Conservation (phyloP, 2,113 vertebrate species). For the Pelecanus crispus region DNA sequence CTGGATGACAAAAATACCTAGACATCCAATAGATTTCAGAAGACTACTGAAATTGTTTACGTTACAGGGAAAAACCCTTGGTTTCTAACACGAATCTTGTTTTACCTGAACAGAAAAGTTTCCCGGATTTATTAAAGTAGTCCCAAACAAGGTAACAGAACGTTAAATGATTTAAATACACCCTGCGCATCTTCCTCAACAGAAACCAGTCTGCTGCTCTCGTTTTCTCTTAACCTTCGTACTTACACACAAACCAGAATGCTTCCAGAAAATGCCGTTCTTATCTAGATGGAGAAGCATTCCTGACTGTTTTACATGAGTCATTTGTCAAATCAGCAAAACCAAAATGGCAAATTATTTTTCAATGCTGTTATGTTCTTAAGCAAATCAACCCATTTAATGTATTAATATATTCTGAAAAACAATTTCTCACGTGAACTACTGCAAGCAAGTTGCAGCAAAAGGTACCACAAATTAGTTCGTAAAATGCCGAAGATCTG, state of each 20-base stretch:
- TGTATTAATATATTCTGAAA: not conserved
- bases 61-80: not conserved
- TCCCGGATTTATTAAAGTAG: not conserved
- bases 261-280: not conserved
- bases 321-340: not conserved
- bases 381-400: not conserved
- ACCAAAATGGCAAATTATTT: not conserved
- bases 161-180: not conserved
- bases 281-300: not conserved
- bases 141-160: not conserved
- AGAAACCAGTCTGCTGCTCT: not conserved
- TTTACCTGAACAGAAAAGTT: not conserved
- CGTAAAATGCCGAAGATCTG: not conserved
- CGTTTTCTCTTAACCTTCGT: not conserved
- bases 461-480: not conserved
- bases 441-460: not conserved
- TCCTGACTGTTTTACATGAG: not conserved
- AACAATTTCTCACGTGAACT: not conserved
- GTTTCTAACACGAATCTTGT: not conserved
- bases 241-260: not conserved
- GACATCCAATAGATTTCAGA: not conserved
- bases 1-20: not conserved
- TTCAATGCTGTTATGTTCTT: not conserved
- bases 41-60: not conserved
- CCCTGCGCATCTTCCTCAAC: not conserved